Evolutionary conservation across 2,113 vertebrate species (phyloP).

Genomic region (Gorilla gorilla): DNA sequence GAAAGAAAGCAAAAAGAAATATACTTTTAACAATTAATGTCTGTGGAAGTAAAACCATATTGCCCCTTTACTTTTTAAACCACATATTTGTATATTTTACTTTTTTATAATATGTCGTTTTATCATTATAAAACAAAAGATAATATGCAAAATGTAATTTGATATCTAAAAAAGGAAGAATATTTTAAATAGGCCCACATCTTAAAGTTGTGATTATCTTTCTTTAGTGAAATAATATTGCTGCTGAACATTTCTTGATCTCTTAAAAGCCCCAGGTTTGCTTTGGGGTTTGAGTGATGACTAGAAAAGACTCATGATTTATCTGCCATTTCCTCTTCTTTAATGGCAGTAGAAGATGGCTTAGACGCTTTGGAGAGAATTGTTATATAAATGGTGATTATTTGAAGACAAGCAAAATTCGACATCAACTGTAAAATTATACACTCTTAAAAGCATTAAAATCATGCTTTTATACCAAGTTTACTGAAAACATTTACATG

Average conservation of each 20-base stretch:
- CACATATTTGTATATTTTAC: not conserved
- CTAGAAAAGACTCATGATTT: not conserved
- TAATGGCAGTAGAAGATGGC: not conserved
- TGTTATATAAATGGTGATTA: not conserved
- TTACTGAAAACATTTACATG: conserved; percentile 30
- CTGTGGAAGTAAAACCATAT: not conserved
- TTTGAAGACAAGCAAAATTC: conserved; percentile 27
- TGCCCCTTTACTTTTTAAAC: not conserved
- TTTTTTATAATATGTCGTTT: not conserved
- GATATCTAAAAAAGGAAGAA: not conserved
- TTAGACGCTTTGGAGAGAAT: conserved; percentile 6
- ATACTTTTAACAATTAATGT: not conserved
- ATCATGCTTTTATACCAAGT: not conserved
- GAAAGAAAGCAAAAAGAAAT: no score
- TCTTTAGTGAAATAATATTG: not conserved
- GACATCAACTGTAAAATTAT: not conserved
- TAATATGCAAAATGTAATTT: not conserved
- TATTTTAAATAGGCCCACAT: not conserved
- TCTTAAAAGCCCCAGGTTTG: not conserved
- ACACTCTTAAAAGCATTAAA: not conserved
- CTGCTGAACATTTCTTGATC: not conserved
- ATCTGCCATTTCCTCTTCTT: not conserved
- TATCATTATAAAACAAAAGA: conserved; percentile 4
- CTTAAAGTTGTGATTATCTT: not conserved
- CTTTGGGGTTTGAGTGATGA: not conserved